Base-by-base conservation (phyloP, 1,140 invertebrate species). In the Chymomyza costata region DNA sequence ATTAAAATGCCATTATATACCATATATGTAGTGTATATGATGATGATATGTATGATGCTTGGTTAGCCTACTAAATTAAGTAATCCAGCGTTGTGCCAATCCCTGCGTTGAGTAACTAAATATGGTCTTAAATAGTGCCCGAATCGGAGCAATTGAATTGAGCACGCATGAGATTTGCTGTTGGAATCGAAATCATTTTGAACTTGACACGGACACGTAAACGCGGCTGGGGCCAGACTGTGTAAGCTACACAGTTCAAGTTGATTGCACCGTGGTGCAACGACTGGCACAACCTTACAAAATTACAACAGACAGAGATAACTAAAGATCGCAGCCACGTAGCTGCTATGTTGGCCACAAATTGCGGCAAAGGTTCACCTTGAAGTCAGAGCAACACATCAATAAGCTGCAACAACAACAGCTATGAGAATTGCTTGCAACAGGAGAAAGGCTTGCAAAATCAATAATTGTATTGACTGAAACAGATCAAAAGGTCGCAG, bases 381-480 rank as follows among this genome's bases (percentile, higher is more conserved):
- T 64, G 58, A 44, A 49, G 43, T 11, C 39, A 16, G 38, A 32
- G 44, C 31, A 50, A 34, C 30, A 38, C 53, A 61, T 55, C 49
- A 66, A 55, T 60, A 47, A 55, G n/a, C n/a, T n/a, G n/a, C n/a
- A n/a, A n/a, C n/a, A n/a, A 37, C 30, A 45, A 40, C 16, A 14
- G 28, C n/a, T 28, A 18, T 15, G 8, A 7, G 34, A 44, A 43
- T 11, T 5, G 34, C 10, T 3, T 25, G 37, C 14, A n/a, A 7
- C 10, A 3, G 34, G 49, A 56, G 63, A 58, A 47, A 64, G 67
- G 53, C 58, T 8, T 17, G 52, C 66, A 71, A 73, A 28, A 78
- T 80, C 71, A 78, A 78, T 78, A 78, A 78, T 80, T 66, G 73
- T 71, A 78, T 78, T 78, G 71, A 78, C 71, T 67, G 73, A 51